phyloP scores from a whole-genome alignment of 2,113 vertebrate species.

The Beaufortia kweichowensis region DNA sequence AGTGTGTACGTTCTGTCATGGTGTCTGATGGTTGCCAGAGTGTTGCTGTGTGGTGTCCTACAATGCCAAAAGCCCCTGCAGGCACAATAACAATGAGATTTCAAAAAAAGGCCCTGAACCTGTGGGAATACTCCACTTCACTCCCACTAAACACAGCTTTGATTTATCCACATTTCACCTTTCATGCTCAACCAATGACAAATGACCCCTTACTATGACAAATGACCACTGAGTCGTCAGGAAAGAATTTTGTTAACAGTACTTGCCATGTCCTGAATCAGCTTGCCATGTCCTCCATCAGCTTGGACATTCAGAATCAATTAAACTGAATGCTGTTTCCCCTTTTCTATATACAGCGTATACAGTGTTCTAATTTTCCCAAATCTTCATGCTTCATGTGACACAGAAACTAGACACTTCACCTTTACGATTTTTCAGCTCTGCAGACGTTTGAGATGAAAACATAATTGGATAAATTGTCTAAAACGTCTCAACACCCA shows the following conservation, averaged over 20 bases:
- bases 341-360: too few relatives aligned
- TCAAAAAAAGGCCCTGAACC: conserved; percentile 32
- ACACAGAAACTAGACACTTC: too few relatives aligned
- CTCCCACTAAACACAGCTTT: conserved; percentile 22
- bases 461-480: neutral
- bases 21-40: too few relatives aligned
- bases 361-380: too few relatives aligned
- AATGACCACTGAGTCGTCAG: too few relatives aligned
- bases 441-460: conserved; percentile 1
- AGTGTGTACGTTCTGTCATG: too few relatives aligned
- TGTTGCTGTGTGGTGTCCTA: neutral
- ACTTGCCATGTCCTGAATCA: too few relatives aligned
- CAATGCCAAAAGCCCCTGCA: conserved; percentile 33
- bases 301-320: neutral
- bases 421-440: neutral
- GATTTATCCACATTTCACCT: conserved; percentile 9
- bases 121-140: conserved; percentile 33
- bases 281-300: neutral
- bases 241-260: too few relatives aligned
- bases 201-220: neutral
- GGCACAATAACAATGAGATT: conserved; percentile 42
- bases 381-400: too few relatives aligned
- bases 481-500: neutral
- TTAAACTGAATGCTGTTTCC: neutral
- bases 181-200: conserved; percentile 19